Evolutionary conservation across 2,888 invertebrate genomes (phyloP), one percentile per base, ranked within the genome.

Genomic region (Eupithecia pulchellata): DNA sequence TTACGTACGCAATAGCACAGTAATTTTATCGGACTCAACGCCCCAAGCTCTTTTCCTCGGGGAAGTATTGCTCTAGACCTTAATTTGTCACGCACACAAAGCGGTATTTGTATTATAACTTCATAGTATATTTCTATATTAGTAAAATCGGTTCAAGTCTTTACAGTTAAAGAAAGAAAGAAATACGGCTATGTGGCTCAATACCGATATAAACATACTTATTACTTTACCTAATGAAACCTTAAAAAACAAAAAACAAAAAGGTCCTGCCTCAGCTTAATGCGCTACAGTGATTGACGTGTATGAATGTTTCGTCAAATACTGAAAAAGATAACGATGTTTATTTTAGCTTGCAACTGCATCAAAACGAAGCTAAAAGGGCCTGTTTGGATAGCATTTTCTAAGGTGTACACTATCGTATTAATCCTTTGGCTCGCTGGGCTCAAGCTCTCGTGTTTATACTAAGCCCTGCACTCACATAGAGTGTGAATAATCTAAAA

Each of bases 401-500:
- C 20, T 5, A 36, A 34, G 11, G 34, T 61, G 61, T 34, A 61
- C 25, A n/a, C 1, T 11, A 34, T 32, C 13, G 14, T 25, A 36
- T n/a, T 61, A 75, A 78, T 76, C 71, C 75, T 75, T 77, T 76
- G 71, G 63, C 74, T 68, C 64, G 68, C 68, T 69, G 71, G 71
- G 67, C 58, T 62, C 64, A 70, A 75, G 72, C 72, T 68, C 70
- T 72, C 71, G 71, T 73, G 69, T 73, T 74, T 67, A 76, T 74
- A 66, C 64, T 76, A 77, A 78, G 69, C 76, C 69, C 60, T 71
- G 65, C 77, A 77, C 75, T 75, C 71, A 78, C 75, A 58, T 69
- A 71, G 65, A 47, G 67, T 71, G 79, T 84, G 78, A 83, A 80
- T 84, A 79, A 83, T 83, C 76, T 77, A 82, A 79, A 79, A 77